Conservation (phyloP, 2,888 invertebrate genomes). For the Microchrysa polita region DNA sequence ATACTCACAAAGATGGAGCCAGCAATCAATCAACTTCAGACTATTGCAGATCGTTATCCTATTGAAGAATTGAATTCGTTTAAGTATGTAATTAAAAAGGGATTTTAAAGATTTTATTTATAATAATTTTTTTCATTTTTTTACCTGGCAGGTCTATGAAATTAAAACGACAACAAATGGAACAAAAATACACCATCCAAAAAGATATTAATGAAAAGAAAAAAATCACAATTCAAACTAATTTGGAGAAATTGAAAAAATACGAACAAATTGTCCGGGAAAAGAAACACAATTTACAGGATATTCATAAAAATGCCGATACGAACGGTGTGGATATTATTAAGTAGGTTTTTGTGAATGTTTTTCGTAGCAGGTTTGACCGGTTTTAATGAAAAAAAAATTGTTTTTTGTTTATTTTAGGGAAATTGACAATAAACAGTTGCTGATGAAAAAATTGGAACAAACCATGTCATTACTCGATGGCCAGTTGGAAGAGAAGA, state of each 20-base stretch:
- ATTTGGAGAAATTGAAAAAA: constrained; percentile 22
- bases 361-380: too few species aligned
- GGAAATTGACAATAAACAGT: too few species aligned
- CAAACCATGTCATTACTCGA: too few species aligned
- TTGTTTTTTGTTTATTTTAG: too few species aligned
- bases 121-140: neutral
- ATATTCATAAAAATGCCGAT: neutral
- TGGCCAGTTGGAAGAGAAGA: too few species aligned
- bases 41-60: constrained; percentile 27
- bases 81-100: constrained; percentile 26
- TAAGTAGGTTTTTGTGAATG: constrained; percentile 11
- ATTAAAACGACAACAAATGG: constrained; percentile 21
- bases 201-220: constrained; percentile 28
- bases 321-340: neutral
- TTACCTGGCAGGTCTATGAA: constrained; percentile 43
- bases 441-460: too few species aligned
- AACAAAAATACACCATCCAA: constrained; percentile 18
- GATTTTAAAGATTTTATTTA: constrained; percentile 4
- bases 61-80: constrained; percentile 20
- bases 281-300: constrained; percentile 9
- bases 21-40: constrained; percentile 37
- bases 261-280: neutral
- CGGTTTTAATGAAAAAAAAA: too few species aligned
- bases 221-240: constrained; percentile 32
- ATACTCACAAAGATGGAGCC: constrained; percentile 37